A percentile compares a stretch with the other conserved stretches of the same genome.
Evolutionary conservation across 2,113 vertebrate genomes (phyloP).

Genomic region (Okapia johnstoni): DNA sequence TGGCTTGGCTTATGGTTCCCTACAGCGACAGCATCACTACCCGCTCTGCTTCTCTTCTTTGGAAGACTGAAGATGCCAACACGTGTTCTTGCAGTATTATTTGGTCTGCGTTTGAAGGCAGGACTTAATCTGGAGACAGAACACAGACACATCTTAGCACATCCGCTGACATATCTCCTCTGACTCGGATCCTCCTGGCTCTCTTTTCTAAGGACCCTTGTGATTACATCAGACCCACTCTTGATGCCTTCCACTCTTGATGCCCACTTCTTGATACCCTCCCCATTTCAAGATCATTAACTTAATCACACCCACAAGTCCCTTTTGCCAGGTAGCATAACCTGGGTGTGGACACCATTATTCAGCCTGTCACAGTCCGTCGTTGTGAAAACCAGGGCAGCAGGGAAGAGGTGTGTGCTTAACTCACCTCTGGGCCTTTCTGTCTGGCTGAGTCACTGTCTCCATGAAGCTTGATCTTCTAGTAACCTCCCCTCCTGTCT

Average conservation of each 20-base stretch:
- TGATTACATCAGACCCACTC: background rate
- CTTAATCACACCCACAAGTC: background rate
- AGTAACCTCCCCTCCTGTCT: background rate
- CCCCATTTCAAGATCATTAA: background rate
- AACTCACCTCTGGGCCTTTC: background rate
- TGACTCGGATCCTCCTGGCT: background rate
- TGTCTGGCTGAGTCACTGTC: background rate
- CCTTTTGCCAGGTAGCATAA: background rate
- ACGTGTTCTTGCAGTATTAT: background rate
- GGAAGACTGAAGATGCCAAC: background rate
- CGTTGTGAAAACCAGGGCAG: background rate
- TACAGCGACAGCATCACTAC: too few relatives aligned
- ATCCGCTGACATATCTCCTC: background rate
- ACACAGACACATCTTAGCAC: background rate
- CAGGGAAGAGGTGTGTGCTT: background rate
- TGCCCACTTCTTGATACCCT: background rate
- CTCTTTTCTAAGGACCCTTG: background rate
- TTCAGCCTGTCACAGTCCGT: background rate
- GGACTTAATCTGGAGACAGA: background rate
- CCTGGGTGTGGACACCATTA: background rate
- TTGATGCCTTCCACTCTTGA: background rate
- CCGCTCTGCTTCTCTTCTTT: background rate
- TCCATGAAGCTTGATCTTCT: background rate
- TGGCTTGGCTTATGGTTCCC: too few relatives aligned
- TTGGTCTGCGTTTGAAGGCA: background rate